A percentile compares a stretch with the other conserved stretches of the same genome.
Evolutionary conservation across 92 coral and sea anemone species (phyloP).

Genomic region (Zoanthus solanderi): DNA sequence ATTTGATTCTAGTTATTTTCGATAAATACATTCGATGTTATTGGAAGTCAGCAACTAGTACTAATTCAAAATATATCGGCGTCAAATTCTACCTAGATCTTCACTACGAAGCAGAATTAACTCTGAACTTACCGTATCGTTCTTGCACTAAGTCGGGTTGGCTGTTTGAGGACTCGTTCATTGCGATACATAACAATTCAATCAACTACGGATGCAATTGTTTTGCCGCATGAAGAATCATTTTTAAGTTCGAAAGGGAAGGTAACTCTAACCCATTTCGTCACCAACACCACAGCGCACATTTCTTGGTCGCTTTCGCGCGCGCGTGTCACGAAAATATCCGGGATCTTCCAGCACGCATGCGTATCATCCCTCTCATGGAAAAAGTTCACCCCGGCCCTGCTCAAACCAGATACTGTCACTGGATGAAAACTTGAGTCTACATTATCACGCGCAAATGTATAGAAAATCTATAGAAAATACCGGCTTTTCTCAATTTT

Average conservation of each 20-base stretch:
- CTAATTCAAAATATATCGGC: not conserved
- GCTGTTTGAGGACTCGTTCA: slow-evolving; percentile 31
- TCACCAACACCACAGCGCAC: slow-evolving; percentile 22
- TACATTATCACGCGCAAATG: no score
- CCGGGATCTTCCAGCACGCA: slow-evolving; percentile 70
- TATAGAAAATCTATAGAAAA: no score
- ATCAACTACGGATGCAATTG: slow-evolving; percentile 11
- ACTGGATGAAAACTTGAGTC: no score
- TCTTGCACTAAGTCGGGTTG: slow-evolving; percentile 38
- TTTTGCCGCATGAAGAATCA: slow-evolving; percentile 21
- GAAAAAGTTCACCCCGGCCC: no score
- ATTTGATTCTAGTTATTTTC: not conserved
- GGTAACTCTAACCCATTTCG: slow-evolving; percentile 5
- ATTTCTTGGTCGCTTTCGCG: slow-evolving; percentile 33
- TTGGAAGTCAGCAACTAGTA: not conserved
- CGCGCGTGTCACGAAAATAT: slow-evolving; percentile 75
- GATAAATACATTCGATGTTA: not conserved
- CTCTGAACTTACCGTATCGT: slow-evolving; percentile 27
- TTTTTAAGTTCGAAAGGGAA: not conserved
- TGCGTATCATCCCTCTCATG: slow-evolving; percentile 18
- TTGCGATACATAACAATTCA: slow-evolving; percentile 13
- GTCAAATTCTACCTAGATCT: not conserved
- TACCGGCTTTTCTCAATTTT: no score
- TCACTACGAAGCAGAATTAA: not conserved
- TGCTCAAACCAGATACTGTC: no score